phyloP scores from a whole-genome alignment of 2,888 invertebrate genomes.

The Lypha dubia region DNA sequence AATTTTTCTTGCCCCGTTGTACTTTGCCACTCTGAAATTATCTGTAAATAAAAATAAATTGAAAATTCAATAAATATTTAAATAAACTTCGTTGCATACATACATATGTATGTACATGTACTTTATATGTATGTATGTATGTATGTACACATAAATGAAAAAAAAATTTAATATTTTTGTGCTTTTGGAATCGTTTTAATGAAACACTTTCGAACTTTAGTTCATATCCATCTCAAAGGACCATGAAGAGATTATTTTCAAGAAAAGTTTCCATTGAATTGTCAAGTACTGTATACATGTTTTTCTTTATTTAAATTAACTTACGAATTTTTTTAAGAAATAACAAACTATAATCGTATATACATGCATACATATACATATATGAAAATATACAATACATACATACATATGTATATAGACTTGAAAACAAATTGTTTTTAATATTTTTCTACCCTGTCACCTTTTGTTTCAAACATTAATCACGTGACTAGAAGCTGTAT shows the following conservation, averaged over 20 bases:
- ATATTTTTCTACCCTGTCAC: neutral
- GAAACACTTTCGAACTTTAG: neutral
- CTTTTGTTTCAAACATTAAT: neutral
- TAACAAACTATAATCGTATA: neutral
- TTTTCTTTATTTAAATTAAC: neutral
- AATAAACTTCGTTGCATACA: neutral
- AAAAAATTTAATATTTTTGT: neutral
- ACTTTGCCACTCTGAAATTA: constrained; percentile 36
- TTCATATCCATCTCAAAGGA: no score
- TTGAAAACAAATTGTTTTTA: neutral
- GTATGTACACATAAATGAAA: neutral
- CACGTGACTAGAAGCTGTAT: constrained; percentile 29
- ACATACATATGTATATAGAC: neutral
- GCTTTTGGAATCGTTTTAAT: neutral
- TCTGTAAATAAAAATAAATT: constrained; percentile 55
- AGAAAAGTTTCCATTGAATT: no score
- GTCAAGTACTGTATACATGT: no score
- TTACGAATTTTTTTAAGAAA: neutral
- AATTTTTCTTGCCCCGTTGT: constrained; percentile 33
- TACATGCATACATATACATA: neutral
- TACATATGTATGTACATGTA: neutral
- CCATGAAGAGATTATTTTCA: no score
- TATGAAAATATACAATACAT: no score
- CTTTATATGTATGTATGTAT: neutral
- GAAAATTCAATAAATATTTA: constrained; percentile 3